A percentile compares a stretch with the other conserved stretches of the same genome.
Evolutionary conservation across 2,113 vertebrate genomes (phyloP).

Genomic region (Pseudolaguvia tuberculata): DNA sequence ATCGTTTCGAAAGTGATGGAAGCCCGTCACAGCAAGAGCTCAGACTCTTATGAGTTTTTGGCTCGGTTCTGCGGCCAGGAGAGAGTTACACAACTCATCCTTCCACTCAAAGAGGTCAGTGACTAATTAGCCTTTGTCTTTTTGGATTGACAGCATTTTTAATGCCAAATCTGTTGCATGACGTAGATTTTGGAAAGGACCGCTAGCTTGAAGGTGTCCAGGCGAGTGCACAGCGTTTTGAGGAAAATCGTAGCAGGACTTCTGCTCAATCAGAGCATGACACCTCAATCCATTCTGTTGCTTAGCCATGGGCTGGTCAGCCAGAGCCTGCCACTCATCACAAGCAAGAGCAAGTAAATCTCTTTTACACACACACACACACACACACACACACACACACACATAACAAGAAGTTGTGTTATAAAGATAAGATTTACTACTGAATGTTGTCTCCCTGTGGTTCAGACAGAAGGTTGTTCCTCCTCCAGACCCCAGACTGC

Average conservation of each 20-base stretch:
- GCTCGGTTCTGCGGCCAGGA: slow-evolving; percentile 82
- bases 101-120: slow-evolving; percentile 92
- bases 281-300: slow-evolving; percentile 76
- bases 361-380: neutral
- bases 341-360: slow-evolving; percentile 82
- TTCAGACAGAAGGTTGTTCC: slow-evolving; percentile 61
- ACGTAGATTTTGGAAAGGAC: slow-evolving; percentile 82
- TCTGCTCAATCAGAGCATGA: slow-evolving; percentile 80
- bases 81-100: slow-evolving; percentile 80
- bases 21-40: slow-evolving; percentile 92
- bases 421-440: neutral
- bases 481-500: slow-evolving; percentile 79
- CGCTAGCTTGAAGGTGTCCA: slow-evolving; percentile 81
- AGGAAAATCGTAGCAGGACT: slow-evolving; percentile 81
- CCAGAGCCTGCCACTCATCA: slow-evolving; percentile 88
- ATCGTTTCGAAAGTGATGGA: slow-evolving; percentile 96
- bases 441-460: neutral
- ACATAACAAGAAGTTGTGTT: neutral
- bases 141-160: neutral
- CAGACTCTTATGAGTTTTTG: slow-evolving; percentile 89
- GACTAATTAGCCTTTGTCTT: neutral
- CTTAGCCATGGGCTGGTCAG: slow-evolving; percentile 88
- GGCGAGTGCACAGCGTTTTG: slow-evolving; percentile 80
- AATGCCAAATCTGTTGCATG: neutral
- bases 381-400: slow-evolving; percentile 20